Percentiles rank a stretch among this genome's conserved stretches.
phyloP scores from a whole-genome alignment of 1,140 invertebrate species.

The Tetragonula clypearis region DNA sequence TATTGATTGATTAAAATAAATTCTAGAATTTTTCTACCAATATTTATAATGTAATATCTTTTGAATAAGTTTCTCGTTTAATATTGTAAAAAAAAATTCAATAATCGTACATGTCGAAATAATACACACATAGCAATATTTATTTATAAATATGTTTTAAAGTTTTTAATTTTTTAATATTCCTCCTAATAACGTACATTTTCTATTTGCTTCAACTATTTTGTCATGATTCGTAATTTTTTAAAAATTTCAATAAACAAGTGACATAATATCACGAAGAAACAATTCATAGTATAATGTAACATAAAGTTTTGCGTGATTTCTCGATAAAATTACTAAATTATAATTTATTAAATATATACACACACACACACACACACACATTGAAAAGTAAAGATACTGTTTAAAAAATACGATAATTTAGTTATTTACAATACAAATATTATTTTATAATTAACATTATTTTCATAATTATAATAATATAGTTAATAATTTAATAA shows the following conservation, averaged over 20 bases:
- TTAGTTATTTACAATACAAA: neutral
- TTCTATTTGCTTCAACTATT: neutral
- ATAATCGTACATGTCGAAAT: neutral
- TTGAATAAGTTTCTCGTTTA: neutral
- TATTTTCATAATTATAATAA: neutral
- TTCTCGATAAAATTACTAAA: neutral
- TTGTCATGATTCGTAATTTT: neutral
- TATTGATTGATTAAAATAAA: slow-evolving; percentile 31
- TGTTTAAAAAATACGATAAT: neutral
- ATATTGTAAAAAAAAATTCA: neutral
- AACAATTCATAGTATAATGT: neutral
- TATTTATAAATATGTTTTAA: neutral
- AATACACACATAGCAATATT: neutral
- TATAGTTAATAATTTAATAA: too few relatives aligned
- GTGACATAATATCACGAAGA: too few relatives aligned
- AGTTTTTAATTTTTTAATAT: neutral
- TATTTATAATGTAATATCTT: neutral
- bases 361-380: too few relatives aligned
- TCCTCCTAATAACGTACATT: neutral
- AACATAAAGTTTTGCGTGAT: neutral
- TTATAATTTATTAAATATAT: neutral
- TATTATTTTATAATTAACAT: neutral
- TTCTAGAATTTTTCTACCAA: neutral
- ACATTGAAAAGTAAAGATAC: neutral
- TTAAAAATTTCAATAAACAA: neutral